Evolutionary conservation across 2,113 vertebrate species (phyloP), one percentile per base, ranked within the genome.

Genomic region (Bothrops jararaca): DNA sequence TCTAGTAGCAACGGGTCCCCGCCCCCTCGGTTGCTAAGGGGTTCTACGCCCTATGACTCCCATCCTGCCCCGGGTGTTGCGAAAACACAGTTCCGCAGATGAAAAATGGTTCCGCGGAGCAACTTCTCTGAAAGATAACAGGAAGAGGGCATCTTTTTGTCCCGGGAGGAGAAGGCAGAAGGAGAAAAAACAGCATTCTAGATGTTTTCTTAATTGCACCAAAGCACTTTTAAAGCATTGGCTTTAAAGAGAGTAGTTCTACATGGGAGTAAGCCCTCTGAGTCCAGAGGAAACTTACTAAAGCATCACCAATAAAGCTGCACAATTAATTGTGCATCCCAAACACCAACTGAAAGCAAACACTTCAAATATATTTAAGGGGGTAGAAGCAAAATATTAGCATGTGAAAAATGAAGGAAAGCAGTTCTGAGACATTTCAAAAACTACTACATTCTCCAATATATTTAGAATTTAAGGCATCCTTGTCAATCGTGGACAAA

Each of bases 1-100:
- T 90, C 3, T 88, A 89, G 48, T 90, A 48, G 93, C 93, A 86
- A 95, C 94, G 23, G 45, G 64, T 15, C 89, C 22, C 22, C 23
- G 3, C 22, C 58, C 10, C 53, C 26, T 5, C 0, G 50, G 93
- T 57, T n/a, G 91, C 80, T 87, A 91, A 7, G 90, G 50, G 3
- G 56, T 8, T 9, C 26, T 5, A 1, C 50, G 11, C 58, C 9
- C 20, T 13, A 48, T n/a, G 39, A 11, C 12, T 45, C 13, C 48
- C n/a, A n/a, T 4, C 9, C 34, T 1, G 7, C 52, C 39, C 1
- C 86, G 39, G 34, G 3, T 58, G 57, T 20, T 50, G 24, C 1
- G 50, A 3, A 48, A 57, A 26, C 2, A 10, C 6, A 6, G 42
- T 87, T n/a, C 85, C 89, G 45, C 3, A 4, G 9, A 6, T 4